These are phyloP conservation scores for Brienomyrus brachyistius DNA, from an alignment of 2,113 vertebrate species.

Conservation along the genomic window DNA sequence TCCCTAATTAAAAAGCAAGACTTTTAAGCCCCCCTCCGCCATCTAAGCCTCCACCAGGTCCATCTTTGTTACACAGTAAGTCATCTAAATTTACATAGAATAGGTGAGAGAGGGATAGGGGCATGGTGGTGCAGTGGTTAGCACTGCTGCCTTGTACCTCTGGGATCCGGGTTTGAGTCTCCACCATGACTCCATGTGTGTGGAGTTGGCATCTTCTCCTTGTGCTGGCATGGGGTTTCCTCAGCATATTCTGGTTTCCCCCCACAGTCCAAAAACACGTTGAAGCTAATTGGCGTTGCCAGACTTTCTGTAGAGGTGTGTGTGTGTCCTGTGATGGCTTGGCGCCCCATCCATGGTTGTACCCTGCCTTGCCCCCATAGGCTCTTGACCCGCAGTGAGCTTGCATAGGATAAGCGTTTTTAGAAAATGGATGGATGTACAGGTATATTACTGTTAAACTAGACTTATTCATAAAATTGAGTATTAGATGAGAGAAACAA, in stretches of 20 bases:
- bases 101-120: background rate
- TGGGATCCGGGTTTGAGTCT: background rate
- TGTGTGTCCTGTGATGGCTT: background rate
- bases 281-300: background rate
- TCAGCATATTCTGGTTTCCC: background rate
- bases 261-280: background rate
- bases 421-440: background rate
- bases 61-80: background rate
- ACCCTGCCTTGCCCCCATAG: too few species aligned
- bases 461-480: background rate
- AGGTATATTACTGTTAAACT: background rate
- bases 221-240: background rate
- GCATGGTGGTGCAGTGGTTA: background rate
- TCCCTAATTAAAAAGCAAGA: background rate
- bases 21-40: background rate
- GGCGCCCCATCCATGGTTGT: background rate
- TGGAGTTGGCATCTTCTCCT: background rate
- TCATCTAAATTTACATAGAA: background rate
- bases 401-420: background rate
- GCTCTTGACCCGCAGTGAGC: too few species aligned
- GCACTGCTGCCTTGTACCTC: background rate
- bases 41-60: too few species aligned
- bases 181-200: background rate
- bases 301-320: background rate
- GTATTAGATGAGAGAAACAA: background rate